Conservation (phyloP, 2,797 vertebrate species). For the Girardinus metallicus region DNA sequence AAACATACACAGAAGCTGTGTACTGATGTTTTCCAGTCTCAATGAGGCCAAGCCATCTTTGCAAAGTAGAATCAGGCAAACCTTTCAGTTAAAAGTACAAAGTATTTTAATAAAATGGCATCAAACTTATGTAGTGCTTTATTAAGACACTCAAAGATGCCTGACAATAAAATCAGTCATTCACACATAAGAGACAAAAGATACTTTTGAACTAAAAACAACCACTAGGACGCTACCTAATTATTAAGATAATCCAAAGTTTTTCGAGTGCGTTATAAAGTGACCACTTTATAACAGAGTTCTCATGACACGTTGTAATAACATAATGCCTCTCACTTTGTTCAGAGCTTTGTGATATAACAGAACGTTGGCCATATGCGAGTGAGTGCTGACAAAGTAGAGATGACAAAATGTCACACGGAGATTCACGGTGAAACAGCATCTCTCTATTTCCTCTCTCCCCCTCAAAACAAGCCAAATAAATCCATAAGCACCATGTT, state of each 20-base stretch:
- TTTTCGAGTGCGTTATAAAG: background rate
- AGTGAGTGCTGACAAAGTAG: conserved; percentile 24
- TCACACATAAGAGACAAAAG: too few species aligned
- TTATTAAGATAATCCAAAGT: background rate
- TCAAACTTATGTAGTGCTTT: too few species aligned
- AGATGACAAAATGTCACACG: conserved; percentile 47
- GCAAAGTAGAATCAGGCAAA: background rate
- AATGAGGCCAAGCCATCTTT: background rate
- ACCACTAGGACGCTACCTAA: background rate
- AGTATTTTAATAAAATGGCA: too few species aligned
- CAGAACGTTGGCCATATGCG: conserved; percentile 17
- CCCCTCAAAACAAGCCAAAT: conserved; percentile 35
- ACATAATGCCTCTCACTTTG: background rate
- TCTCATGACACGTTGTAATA: background rate
- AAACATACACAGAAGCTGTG: too few species aligned
- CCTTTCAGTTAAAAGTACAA: too few species aligned
- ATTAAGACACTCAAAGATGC: background rate
- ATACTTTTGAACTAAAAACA: background rate
- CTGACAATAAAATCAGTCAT: background rate
- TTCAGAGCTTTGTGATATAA: conserved; percentile 41
- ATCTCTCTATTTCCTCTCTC: conserved; percentile 35
- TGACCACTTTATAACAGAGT: background rate
- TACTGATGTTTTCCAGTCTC: background rate
- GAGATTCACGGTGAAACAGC: conserved; percentile 22
- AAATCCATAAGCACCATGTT: conserved; percentile 68